Conservation (phyloP, 2,113 vertebrate species). For the Galbula dea region DNA sequence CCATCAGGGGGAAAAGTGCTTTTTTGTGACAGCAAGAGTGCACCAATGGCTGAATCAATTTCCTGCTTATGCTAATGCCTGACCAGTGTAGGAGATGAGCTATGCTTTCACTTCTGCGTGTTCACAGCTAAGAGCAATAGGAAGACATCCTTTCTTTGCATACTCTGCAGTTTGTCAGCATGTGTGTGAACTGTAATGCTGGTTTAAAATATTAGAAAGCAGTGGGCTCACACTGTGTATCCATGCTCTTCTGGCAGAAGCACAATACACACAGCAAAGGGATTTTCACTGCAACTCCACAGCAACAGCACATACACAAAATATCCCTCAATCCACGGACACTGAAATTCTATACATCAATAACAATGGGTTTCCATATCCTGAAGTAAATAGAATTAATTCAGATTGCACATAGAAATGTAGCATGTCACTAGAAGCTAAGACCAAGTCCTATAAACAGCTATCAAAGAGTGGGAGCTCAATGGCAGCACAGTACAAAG, state of each 20-base stretch:
- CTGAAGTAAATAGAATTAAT: background rate
- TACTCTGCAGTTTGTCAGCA: background rate
- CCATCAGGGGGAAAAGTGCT: background rate
- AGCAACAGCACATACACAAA: background rate
- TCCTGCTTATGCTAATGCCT: slow-evolving; percentile 30
- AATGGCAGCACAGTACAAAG: background rate
- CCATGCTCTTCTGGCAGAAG: background rate
- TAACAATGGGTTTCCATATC: background rate
- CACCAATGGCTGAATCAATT: slow-evolving; percentile 2
- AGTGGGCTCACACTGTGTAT: rapidly evolving
- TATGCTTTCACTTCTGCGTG: slow-evolving; percentile 34
- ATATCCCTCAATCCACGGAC: background rate
- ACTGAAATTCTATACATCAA: background rate
- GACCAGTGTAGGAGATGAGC: background rate
- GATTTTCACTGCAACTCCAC: background rate
- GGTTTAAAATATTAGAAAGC: background rate
- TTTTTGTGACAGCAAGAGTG: background rate
- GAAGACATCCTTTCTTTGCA: background rate
- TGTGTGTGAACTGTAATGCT: background rate
- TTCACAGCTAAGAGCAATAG: background rate
- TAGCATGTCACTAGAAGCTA: background rate
- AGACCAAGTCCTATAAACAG: background rate
- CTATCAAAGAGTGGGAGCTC: background rate
- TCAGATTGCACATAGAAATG: background rate
- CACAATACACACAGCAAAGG: rapidly evolving